phyloP scores from a whole-genome alignment of 2,113 vertebrate species.

The Pholis gunnellus region DNA sequence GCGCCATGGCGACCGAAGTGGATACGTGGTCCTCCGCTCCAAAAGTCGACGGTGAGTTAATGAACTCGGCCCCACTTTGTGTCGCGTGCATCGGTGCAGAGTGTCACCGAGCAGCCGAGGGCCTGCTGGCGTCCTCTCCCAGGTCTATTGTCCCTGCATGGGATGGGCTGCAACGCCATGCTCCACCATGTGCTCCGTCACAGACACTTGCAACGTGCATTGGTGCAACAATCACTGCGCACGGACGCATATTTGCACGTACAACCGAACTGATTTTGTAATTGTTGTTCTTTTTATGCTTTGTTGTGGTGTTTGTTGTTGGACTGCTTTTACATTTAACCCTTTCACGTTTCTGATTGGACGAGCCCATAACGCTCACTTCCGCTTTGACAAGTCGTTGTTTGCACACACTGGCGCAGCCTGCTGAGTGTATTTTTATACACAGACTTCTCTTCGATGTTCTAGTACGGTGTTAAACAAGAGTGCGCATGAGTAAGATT shows the following conservation, averaged over 20 bases:
- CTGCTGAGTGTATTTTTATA: background rate
- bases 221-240: background rate
- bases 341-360: slow-evolving; percentile 72
- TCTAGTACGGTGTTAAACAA: too few species aligned
- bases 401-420: background rate
- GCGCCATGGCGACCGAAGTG: slow-evolving; percentile 84
- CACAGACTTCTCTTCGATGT: background rate
- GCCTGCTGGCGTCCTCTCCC: slow-evolving; percentile 25
- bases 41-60: slow-evolving; percentile 78
- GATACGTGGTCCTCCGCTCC: slow-evolving; percentile 75
- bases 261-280: background rate
- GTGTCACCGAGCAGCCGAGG: background rate
- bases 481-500: background rate
- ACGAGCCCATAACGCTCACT: slow-evolving; percentile 55
- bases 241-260: background rate
- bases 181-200: slow-evolving; percentile 79
- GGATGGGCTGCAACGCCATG: slow-evolving; percentile 72
- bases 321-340: slow-evolving; percentile 51
- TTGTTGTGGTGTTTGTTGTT: slow-evolving; percentile 7
- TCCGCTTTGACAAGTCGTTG: slow-evolving; percentile 61
- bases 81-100: background rate
- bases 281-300: background rate
- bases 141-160: slow-evolving; percentile 71
- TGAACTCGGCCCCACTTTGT: background rate
- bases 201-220: background rate